Percentiles rank a stretch among this genome's conserved stretches.
Conservation (phyloP, 2,113 vertebrate genomes). For the Chelonoidis abingdonii region DNA sequence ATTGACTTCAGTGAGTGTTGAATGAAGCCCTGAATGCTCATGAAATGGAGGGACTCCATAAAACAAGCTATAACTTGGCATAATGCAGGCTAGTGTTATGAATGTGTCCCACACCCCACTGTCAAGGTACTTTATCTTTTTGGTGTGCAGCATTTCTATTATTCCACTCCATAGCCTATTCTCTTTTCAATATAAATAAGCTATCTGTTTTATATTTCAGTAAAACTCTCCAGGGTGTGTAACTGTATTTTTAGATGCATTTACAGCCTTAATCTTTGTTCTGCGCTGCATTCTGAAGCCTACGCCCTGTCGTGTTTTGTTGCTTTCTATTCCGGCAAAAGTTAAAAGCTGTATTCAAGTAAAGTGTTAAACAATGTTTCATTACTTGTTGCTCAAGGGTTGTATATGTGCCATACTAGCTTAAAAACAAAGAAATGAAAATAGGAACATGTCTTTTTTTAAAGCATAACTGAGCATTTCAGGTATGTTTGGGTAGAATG, state of each 20-base stretch:
- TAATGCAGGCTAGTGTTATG: background rate
- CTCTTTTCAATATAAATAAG: background rate
- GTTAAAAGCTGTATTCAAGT: background rate
- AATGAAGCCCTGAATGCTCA: background rate
- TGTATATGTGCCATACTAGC: background rate
- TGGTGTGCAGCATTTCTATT: background rate
- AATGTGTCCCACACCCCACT: background rate
- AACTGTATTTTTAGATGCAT: background rate
- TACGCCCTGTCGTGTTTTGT: background rate
- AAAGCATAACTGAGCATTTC: conserved; percentile 6
- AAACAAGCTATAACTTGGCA: background rate
- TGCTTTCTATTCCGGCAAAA: background rate
- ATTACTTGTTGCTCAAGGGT: background rate
- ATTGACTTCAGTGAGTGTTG: conserved; percentile 8
- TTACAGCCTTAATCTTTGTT: background rate
- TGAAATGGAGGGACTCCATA: background rate
- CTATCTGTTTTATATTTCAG: background rate
- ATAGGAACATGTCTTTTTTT: background rate
- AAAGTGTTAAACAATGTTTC: background rate
- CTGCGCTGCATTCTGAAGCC: background rate
- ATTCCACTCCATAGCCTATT: background rate
- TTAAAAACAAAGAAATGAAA: background rate
- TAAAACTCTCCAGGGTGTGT: background rate
- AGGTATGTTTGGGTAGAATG: background rate
- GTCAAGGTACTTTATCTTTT: background rate